These are phyloP conservation scores for Iphiclides podalirius DNA, from an alignment of 2,888 invertebrate species.

Conservation along the genomic window DNA sequence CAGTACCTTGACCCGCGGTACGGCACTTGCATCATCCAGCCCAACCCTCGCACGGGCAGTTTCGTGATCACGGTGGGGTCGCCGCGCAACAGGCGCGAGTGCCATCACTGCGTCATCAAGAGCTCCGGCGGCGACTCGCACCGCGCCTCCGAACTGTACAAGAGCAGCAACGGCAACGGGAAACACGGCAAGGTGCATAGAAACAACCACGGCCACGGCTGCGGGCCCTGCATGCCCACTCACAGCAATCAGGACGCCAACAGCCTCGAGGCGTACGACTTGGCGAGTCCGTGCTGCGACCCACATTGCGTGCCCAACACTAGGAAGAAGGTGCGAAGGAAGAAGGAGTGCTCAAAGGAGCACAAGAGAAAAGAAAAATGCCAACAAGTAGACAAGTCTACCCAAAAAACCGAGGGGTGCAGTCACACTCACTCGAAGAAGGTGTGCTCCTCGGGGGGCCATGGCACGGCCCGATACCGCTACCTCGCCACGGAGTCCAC, in stretches of 20 bases:
- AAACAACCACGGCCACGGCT: slow-evolving; percentile 79
- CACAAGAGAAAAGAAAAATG: slow-evolving; percentile 81
- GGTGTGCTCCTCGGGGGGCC: slow-evolving; percentile 57
- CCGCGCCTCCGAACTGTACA: slow-evolving; percentile 56
- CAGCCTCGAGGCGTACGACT: slow-evolving; percentile 91
- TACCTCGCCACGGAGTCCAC: slow-evolving; percentile 85
- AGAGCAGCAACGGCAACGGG: slow-evolving; percentile 43
- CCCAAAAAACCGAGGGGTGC: slow-evolving; percentile 66
- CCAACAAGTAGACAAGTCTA: slow-evolving; percentile 73
- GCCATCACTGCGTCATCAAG: slow-evolving; percentile 85
- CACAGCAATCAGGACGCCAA: slow-evolving; percentile 84
- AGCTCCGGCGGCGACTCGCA: slow-evolving; percentile 55
- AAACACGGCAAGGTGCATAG: slow-evolving; percentile 61
- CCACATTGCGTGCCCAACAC: slow-evolving; percentile 89
- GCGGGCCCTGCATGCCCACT: slow-evolving; percentile 85
- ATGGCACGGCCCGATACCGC: slow-evolving; percentile 72
- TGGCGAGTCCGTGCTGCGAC: slow-evolving; percentile 92
- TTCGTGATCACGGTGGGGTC: slow-evolving; percentile 87
- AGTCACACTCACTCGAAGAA: slow-evolving; percentile 72
- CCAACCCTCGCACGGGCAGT: slow-evolving; percentile 83
- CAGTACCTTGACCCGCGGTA: slow-evolving; percentile 87
- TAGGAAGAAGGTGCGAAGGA: slow-evolving; percentile 71
- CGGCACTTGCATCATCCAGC: slow-evolving; percentile 84
- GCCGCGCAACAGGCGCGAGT: slow-evolving; percentile 82
- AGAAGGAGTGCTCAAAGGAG: slow-evolving; percentile 82